Conservation (phyloP, 2,797 vertebrate species). For the Acipenser ruthenus region DNA sequence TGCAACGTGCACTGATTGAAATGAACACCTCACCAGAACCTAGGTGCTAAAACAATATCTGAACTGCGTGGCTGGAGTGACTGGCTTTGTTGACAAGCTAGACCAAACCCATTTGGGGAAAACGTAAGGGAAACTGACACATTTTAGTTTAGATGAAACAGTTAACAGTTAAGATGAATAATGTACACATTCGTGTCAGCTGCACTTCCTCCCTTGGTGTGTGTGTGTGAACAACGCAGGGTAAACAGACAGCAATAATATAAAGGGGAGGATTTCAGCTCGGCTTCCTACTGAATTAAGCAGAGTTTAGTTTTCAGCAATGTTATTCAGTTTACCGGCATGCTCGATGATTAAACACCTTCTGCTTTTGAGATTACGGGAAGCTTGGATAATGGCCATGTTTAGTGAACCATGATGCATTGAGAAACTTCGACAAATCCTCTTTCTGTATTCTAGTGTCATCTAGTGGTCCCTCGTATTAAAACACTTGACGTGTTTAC, state of each 20-base stretch:
- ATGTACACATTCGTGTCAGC: conserved; percentile 1
- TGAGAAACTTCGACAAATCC: not conserved
- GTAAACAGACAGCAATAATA: not conserved
- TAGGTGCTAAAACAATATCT: not conserved
- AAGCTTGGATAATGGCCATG: conserved; percentile 14
- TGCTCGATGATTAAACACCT: conserved; percentile 30
- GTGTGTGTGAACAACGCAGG: not conserved
- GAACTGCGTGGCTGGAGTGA: no score
- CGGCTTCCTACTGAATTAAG: conserved; percentile 10
- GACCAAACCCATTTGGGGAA: no score
- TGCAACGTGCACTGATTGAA: not conserved
- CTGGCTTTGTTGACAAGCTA: no score
- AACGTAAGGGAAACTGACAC: no score
- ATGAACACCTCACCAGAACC: not conserved
- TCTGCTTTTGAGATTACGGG: conserved; percentile 31
- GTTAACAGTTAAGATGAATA: not conserved
- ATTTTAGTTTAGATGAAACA: no score
- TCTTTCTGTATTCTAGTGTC: conserved; percentile 17
- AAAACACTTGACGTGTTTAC: not conserved
- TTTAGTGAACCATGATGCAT: conserved; percentile 24
- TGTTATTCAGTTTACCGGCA: conserved; percentile 24
- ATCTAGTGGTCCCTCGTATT: conserved; percentile 16
- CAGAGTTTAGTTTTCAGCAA: conserved; percentile 16
- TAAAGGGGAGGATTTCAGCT: conserved; percentile 14
- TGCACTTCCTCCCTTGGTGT: not conserved